Conservation (phyloP, 1,140 invertebrate species). For the Heliconius eleuchia region DNA sequence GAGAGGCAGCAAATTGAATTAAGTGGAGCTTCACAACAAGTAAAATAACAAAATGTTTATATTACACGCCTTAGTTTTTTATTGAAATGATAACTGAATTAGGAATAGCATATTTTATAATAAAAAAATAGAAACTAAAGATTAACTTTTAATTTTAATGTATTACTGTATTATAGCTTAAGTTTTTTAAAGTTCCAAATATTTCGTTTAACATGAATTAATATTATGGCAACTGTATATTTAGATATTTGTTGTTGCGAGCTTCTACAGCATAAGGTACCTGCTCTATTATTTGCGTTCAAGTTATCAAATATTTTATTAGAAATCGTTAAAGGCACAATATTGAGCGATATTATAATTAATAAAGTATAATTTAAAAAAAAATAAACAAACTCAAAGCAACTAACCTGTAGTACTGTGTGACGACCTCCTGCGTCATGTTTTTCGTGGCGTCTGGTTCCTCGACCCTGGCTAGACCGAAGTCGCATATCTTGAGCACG, state of each 20-base stretch:
- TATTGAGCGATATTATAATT: neutral
- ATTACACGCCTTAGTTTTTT: neutral
- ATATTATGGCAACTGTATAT: too few species aligned
- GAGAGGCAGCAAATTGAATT: constrained; percentile 19
- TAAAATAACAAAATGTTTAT: constrained; percentile 7
- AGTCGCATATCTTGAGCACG: constrained; percentile 99
- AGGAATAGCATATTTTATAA: too few species aligned
- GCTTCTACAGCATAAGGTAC: too few species aligned
- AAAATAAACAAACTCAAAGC: neutral
- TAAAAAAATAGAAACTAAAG: too few species aligned
- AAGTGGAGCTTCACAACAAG: constrained; percentile 4
- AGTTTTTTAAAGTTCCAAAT: too few species aligned
- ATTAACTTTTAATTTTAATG: too few species aligned
- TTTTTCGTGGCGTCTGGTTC: constrained; percentile 95
- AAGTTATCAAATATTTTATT: too few species aligned
- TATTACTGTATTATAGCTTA: too few species aligned
- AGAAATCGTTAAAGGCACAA: too few species aligned
- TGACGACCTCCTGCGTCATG: constrained; percentile 99
- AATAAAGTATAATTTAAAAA: neutral
- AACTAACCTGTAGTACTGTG: constrained; percentile 94
- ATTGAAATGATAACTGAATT: neutral
- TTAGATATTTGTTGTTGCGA: too few species aligned
- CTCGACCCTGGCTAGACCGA: constrained; percentile 96
- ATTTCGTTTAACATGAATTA: too few species aligned
- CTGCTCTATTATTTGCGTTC: too few species aligned